Percentiles rank a stretch among this genome's conserved stretches.
These are phyloP conservation scores for Diachrysia chrysitis DNA, from an alignment of 2,888 invertebrate genomes.

Conservation along the genomic window DNA sequence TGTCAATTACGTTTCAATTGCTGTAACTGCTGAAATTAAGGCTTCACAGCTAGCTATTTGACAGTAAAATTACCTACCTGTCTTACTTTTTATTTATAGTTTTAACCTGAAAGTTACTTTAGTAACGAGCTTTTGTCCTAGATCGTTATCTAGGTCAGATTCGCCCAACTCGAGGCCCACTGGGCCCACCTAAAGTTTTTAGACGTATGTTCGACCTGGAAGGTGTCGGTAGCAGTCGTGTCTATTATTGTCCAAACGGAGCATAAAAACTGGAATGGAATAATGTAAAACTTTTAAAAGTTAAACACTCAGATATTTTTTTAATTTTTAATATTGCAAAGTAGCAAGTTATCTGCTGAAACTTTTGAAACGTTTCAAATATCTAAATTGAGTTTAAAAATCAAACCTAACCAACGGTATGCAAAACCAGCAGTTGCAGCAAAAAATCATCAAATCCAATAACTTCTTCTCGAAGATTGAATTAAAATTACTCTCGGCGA, in stretches of 20 bases:
- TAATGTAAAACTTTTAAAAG: no score
- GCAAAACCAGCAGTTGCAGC: background rate
- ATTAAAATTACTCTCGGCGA: background rate
- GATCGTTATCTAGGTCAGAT: conserved; percentile 27
- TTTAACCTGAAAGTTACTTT: background rate
- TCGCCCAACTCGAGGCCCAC: conserved; percentile 12
- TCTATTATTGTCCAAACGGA: conserved; percentile 22
- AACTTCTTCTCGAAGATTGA: background rate
- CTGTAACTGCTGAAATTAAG: no score
- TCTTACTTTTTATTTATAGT: conserved; percentile 2
- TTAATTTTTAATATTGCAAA: no score
- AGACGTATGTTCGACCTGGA: conserved; percentile 29
- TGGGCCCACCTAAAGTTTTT: conserved; percentile 35
- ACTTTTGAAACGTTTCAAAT: background rate
- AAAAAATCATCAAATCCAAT: background rate
- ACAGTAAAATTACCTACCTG: background rate
- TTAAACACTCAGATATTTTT: no score
- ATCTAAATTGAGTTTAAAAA: background rate
- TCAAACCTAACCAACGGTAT: background rate
- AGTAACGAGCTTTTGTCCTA: conserved; percentile 3
- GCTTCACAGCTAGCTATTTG: no score
- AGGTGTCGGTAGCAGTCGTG: conserved; percentile 44
- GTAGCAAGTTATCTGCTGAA: background rate
- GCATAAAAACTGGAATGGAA: background rate
- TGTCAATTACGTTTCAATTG: no score